These are phyloP conservation scores for Caenorhabditis sp. DNA, from an alignment of 2,888 invertebrate species.

Conservation along the genomic window DNA sequence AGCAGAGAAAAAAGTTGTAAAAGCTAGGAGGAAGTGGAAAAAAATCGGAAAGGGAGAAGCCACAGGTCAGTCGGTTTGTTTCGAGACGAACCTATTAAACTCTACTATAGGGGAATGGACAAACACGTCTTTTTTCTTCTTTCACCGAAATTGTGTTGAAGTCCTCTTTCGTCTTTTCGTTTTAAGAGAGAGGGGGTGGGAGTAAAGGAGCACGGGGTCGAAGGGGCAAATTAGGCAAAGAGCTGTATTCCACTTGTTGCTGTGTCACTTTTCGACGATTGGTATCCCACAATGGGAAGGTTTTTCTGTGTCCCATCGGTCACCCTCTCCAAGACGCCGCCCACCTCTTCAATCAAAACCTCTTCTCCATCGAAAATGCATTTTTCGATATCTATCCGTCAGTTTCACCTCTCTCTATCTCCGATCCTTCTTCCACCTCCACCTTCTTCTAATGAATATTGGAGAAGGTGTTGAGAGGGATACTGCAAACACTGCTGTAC, in stretches of 20 bases:
- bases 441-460: conserved; percentile 39
- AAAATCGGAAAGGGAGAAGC: conserved; percentile 39
- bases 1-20: conserved; percentile 28
- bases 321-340: conserved; percentile 27
- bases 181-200: conserved; percentile 27
- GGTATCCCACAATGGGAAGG: conserved; percentile 39
- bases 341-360: conserved; percentile 52
- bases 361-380: conserved; percentile 54
- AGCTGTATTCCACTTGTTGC: conserved; percentile 39
- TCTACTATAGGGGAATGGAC: conserved; percentile 15
- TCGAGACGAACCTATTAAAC: conserved; percentile 40
- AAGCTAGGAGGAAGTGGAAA: conserved; percentile 53
- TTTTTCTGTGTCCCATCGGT: conserved; percentile 9
- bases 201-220: conserved; percentile 25
- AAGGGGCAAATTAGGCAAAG: conserved; percentile 57
- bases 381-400: conserved; percentile 65
- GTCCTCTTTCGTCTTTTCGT: conserved; percentile 14
- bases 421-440: background rate
- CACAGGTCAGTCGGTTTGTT: conserved; percentile 24
- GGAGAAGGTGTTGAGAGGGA: conserved; percentile 9
- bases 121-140: conserved; percentile 7
- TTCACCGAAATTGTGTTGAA: conserved; percentile 46
- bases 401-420: background rate
- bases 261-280: conserved; percentile 44
- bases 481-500: conserved; percentile 25